These are phyloP conservation scores for Aphaenogaster rudis DNA, from an alignment of 1,140 invertebrate genomes.

Conservation along the genomic window DNA sequence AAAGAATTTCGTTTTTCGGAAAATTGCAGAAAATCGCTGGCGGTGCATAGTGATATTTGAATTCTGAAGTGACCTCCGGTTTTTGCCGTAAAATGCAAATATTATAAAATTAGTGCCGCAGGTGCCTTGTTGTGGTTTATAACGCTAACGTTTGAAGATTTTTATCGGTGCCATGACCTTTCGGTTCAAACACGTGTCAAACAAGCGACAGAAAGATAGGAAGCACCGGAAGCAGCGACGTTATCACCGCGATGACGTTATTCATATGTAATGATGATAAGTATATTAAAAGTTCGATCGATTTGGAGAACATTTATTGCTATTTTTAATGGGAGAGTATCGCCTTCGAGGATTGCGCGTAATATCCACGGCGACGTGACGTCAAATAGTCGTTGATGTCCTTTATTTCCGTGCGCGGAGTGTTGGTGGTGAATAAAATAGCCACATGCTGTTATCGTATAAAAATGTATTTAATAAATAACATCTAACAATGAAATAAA, in stretches of 20 bases:
- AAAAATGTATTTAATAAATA: constrained; percentile 86
- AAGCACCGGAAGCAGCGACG: background rate
- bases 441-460: constrained; percentile 72
- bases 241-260: constrained; percentile 16
- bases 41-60: background rate
- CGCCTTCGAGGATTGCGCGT: background rate
- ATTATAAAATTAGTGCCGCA: constrained; percentile 15
- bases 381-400: constrained; percentile 15
- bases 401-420: constrained; percentile 16
- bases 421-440: constrained; percentile 49
- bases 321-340: constrained; percentile 44
- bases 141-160: background rate
- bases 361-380: constrained; percentile 18
- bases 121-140: background rate
- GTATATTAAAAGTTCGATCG: constrained; percentile 56
- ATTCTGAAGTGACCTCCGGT: background rate
- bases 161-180: constrained; percentile 27
- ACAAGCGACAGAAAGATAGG: background rate
- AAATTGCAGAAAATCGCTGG: background rate
- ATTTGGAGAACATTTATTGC: constrained; percentile 27
- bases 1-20: background rate
- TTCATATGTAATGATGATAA: constrained; percentile 33
- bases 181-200: background rate
- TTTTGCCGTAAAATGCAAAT: background rate
- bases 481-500: constrained; percentile 84